Conservation (phyloP, 2,888 invertebrate genomes). For the Cosmia pyralina region DNA sequence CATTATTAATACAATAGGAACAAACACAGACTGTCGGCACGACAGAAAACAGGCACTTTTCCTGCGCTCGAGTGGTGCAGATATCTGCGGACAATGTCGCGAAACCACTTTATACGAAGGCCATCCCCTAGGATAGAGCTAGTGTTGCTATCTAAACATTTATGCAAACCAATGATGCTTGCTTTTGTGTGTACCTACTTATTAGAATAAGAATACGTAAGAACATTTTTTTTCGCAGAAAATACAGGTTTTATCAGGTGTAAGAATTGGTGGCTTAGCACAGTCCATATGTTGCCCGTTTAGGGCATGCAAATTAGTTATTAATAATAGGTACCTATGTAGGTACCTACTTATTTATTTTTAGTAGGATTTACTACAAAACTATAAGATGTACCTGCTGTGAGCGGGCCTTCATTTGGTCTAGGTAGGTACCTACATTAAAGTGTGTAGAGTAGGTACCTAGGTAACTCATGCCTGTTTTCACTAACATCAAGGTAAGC, state of each 20-base stretch:
- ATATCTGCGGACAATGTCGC: slow-evolving; percentile 35
- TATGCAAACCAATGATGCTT: slow-evolving; percentile 5
- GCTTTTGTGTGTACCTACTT: neutral
- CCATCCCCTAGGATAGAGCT: slow-evolving; percentile 38
- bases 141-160: slow-evolving; percentile 10
- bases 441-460: neutral
- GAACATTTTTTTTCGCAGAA: too few species aligned
- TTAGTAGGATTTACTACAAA: too few species aligned
- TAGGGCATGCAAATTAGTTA: too few species aligned
- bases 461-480: neutral
- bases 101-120: slow-evolving; percentile 52
- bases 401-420: neutral
- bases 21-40: slow-evolving; percentile 52
- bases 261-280: too few species aligned
- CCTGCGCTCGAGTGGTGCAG: slow-evolving; percentile 49
- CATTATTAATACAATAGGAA: slow-evolving; percentile 61
- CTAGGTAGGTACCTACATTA: neutral
- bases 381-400: neutral
- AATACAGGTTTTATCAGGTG: too few species aligned
- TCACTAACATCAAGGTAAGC: neutral
- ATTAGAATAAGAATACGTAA: too few species aligned
- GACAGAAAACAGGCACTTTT: slow-evolving; percentile 55
- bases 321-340: too few species aligned
- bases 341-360: too few species aligned
- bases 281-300: too few species aligned